These are phyloP conservation scores for Microcebus murinus DNA, from an alignment of 2,113 vertebrate genomes.

Conservation along the genomic window DNA sequence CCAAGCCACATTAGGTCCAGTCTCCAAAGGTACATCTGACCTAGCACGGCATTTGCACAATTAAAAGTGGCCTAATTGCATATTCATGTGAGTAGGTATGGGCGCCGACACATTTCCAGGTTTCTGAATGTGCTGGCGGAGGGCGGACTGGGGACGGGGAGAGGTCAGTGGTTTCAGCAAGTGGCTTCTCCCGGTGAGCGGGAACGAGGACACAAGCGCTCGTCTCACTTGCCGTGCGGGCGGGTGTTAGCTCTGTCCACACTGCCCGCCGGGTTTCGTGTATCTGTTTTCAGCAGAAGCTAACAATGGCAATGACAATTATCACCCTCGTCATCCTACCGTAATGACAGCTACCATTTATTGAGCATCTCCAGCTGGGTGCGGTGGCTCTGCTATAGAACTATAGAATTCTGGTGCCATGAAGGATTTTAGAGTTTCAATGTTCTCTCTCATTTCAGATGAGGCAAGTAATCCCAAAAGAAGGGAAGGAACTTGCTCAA, in stretches of 20 bases:
- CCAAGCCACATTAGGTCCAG: neutral
- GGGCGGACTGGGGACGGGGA: rapidly evolving
- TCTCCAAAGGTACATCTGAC: neutral
- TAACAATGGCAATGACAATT: neutral
- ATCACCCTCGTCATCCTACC: neutral
- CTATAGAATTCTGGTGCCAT: neutral
- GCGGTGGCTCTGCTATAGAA: neutral
- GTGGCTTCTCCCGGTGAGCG: neutral
- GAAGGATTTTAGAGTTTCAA: neutral
- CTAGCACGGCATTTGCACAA: neutral
- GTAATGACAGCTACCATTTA: neutral
- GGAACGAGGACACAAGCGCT: neutral
- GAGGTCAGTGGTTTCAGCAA: neutral
- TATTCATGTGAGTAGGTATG: neutral
- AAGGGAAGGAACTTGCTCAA: neutral
- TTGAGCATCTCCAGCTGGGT: neutral
- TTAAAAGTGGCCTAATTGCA: neutral
- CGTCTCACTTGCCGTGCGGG: neutral
- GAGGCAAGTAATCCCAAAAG: neutral
- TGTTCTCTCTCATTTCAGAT: neutral
- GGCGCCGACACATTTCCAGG: neutral
- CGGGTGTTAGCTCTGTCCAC: neutral
- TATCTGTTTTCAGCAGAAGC: neutral
- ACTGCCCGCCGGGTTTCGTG: neutral
- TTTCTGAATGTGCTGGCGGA: neutral